phyloP scores from a whole-genome alignment of 2,888 invertebrate genomes.

The Slavum lentiscoides region DNA sequence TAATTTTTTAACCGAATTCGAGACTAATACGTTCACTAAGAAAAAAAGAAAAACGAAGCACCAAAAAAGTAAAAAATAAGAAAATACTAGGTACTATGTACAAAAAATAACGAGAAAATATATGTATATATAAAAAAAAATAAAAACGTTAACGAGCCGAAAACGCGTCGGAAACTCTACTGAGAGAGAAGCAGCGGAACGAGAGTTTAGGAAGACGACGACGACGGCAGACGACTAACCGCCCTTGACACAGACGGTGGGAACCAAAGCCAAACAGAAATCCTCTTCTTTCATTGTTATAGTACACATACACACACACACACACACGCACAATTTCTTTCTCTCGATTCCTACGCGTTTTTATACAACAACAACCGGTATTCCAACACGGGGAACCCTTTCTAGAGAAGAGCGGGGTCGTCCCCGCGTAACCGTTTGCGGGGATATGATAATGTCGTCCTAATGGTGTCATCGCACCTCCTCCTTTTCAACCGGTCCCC shows the following conservation, averaged over 20 bases:
- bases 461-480: conserved; percentile 52
- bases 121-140: not conserved
- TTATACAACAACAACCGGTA: conserved; percentile 35
- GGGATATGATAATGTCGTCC: conserved; percentile 53
- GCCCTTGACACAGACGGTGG: conserved; percentile 53
- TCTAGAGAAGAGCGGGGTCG: conserved; percentile 6
- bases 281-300: conserved; percentile 51
- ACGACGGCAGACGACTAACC: conserved; percentile 52
- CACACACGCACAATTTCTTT: conserved; percentile 6
- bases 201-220: conserved; percentile 41
- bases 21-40: conserved; percentile 7
- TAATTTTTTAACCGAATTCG: not conserved
- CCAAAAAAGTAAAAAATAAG: conserved; percentile 17
- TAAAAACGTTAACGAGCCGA: conserved; percentile 27
- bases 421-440: conserved; percentile 35
- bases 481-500: conserved; percentile 29
- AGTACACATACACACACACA: too few species aligned
- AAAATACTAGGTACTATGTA: not conserved
- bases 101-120: conserved; percentile 3
- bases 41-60: conserved; percentile 2
- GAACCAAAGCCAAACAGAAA: conserved; percentile 52
- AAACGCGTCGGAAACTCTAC: conserved; percentile 31
- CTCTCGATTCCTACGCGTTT: conserved; percentile 23
- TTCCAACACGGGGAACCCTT: conserved; percentile 52
- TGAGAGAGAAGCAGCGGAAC: conserved; percentile 11